Evolutionary conservation across 2,113 vertebrate species (phyloP).

Genomic region (Thryonomys swinderianus): DNA sequence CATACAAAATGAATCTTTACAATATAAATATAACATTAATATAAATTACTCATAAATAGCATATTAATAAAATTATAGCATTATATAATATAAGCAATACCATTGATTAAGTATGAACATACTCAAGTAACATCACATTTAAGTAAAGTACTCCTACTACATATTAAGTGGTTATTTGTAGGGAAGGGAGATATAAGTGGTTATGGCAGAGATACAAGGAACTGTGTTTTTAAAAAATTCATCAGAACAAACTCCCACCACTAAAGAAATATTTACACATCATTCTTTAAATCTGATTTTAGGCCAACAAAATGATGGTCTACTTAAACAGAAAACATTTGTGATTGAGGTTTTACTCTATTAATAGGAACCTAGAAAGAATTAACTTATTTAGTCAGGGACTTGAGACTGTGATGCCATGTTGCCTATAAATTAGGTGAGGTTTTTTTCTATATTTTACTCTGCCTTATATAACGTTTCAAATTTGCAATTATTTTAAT

Average conservation of each 20-base stretch:
- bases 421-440: not conserved
- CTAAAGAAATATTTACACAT: not conserved
- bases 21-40: not conserved
- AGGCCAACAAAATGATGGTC: not conserved
- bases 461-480: not conserved
- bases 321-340: not conserved
- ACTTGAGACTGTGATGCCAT: not conserved
- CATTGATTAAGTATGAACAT: not conserved
- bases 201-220: not conserved
- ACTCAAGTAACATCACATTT: not conserved
- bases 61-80: not conserved
- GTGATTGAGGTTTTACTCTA: not conserved
- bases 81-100: not conserved
- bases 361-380: not conserved
- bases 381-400: not conserved
- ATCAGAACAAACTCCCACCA: not conserved
- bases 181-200: not conserved
- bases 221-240: not conserved
- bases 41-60: not conserved
- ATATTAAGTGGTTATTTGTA: not conserved
- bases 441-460: not conserved
- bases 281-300: slow-evolving; percentile 14
- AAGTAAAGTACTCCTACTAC: not conserved
- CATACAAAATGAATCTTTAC: not conserved
- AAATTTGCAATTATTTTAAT: not conserved